These are phyloP conservation scores for Aphrocallistes beatrix DNA, from an alignment of 37 sponge, comb jelly and placozoan species.

Conservation along the genomic window DNA sequence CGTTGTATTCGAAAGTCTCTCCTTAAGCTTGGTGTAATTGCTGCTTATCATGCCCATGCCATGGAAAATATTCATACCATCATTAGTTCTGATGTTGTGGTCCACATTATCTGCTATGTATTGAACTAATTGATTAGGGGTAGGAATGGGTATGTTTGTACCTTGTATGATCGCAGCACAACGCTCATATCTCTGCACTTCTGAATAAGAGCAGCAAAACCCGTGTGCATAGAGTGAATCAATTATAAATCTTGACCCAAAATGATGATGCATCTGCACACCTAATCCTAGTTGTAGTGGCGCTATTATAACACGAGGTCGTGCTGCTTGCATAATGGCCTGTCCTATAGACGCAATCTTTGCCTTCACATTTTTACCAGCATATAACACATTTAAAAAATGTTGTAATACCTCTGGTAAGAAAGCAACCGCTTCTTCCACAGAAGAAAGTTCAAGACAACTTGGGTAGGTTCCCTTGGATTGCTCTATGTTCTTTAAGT, in stretches of 20 bases:
- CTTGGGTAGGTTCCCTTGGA: too few relatives aligned
- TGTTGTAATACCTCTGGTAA: not conserved
- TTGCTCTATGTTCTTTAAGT: too few relatives aligned
- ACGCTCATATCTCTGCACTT: not conserved
- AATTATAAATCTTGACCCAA: not conserved
- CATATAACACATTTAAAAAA: not conserved
- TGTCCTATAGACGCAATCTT: slow-evolving; percentile 14
- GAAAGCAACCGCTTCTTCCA: not conserved
- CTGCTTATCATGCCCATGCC: slow-evolving; percentile 18
- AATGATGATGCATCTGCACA: slow-evolving; percentile 19
- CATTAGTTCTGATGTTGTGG: not conserved
- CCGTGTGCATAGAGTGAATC: not conserved
- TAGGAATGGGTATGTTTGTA: not conserved
- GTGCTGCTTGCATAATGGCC: not conserved
- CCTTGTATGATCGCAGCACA: not conserved
- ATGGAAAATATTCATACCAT: not conserved
- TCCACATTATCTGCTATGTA: not conserved
- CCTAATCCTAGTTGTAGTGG: slow-evolving; percentile 9
- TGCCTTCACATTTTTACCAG: not conserved
- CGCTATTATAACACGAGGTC: not conserved
- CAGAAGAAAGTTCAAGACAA: too few relatives aligned
- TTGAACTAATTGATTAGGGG: not conserved
- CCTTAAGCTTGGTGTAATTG: not conserved
- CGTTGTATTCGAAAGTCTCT: not conserved
- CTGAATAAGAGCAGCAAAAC: slow-evolving; percentile 19